phyloP scores from a whole-genome alignment of 2,113 vertebrate species.

The Syrmaticus mikado region DNA sequence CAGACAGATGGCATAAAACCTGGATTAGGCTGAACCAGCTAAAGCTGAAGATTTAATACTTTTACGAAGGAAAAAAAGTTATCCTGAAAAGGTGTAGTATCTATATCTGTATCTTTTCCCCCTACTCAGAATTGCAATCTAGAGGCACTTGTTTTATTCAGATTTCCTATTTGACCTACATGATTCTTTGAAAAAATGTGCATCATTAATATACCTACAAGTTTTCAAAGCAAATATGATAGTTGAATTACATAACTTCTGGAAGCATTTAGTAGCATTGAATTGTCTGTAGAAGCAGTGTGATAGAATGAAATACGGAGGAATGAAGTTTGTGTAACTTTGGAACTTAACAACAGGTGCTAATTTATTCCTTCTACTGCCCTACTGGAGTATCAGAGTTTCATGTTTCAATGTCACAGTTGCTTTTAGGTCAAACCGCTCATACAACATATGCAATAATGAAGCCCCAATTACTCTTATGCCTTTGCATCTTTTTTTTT shows the following conservation, averaged over 20 bases:
- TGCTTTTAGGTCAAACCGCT: neutral
- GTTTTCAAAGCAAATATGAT: neutral
- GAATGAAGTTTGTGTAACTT: neutral
- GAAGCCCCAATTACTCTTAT: neutral
- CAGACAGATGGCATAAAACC: neutral
- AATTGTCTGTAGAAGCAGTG: neutral
- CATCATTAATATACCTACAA: neutral
- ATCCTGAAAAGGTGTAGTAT: neutral
- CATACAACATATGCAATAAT: neutral
- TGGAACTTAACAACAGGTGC: neutral
- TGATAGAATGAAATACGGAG: neutral
- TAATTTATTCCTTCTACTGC: neutral
- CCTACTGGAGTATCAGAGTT: neutral
- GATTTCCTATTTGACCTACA: neutral
- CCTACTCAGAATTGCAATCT: neutral
- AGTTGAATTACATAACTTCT: neutral
- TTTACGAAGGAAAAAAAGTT: neutral
- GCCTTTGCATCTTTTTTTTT: neutral
- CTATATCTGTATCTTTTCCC: neutral
- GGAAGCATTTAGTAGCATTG: neutral
- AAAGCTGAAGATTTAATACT: neutral
- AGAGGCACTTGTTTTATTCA: neutral
- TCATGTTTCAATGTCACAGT: neutral
- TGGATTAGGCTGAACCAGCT: neutral
- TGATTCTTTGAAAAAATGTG: neutral